Evolutionary conservation across 2,888 invertebrate genomes (phyloP).

Genomic region (Dryococelus australis): DNA sequence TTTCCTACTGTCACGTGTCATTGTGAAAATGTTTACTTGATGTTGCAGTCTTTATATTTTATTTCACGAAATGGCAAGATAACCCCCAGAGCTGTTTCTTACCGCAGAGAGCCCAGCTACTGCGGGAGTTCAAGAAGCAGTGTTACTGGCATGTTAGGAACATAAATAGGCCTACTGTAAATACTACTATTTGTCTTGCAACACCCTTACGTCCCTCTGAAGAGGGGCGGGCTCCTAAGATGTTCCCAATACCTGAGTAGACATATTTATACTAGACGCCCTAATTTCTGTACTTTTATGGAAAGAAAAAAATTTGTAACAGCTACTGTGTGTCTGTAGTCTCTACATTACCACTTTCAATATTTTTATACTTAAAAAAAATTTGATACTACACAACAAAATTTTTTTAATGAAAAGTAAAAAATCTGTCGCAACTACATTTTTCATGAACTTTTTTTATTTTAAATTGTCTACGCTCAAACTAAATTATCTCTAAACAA

Average conservation of each 20-base stretch:
- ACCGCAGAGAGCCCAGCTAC: not conserved
- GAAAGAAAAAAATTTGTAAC: not conserved
- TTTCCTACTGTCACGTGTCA: too few relatives aligned
- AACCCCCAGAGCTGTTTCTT: not conserved
- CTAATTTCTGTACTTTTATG: not conserved
- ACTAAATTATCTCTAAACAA: not conserved
- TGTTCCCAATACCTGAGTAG: not conserved
- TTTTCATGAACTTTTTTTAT: not conserved
- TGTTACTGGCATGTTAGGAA: not conserved
- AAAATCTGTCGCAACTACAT: not conserved
- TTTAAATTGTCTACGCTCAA: not conserved
- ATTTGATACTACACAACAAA: not conserved
- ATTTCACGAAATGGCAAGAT: not conserved
- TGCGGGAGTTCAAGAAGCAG: not conserved
- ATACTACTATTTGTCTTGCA: not conserved
- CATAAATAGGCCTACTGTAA: not conserved
- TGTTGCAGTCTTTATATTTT: not conserved
- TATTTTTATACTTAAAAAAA: slow-evolving; percentile 11
- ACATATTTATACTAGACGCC: not conserved
- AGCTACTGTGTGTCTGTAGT: not conserved
- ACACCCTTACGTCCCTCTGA: not conserved
- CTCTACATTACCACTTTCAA: slow-evolving; percentile 10
- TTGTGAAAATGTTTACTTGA: too few relatives aligned
- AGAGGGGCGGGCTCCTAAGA: not conserved
- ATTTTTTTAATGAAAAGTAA: not conserved